phyloP scores from a whole-genome alignment of 2,797 vertebrate species.

The Naso thynnoides region DNA sequence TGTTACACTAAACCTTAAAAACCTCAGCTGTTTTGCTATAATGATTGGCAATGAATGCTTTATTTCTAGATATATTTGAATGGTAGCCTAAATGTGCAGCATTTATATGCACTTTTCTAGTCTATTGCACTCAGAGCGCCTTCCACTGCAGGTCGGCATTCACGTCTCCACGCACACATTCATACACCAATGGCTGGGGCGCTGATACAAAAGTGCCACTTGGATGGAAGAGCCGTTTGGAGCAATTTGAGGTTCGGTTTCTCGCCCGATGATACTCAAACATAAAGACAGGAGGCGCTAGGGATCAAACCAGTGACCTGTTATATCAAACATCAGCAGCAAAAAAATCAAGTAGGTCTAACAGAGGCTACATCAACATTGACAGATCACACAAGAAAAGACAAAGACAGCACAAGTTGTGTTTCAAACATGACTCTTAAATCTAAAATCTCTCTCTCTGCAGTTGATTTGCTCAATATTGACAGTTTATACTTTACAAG shows the following conservation, averaged over 20 bases:
- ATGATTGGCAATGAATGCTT: neutral
- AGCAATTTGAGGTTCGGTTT: too few relatives aligned
- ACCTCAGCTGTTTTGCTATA: neutral
- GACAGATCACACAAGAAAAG: neutral
- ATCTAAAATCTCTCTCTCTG: neutral
- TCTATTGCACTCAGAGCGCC: too few relatives aligned
- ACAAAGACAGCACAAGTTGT: neutral
- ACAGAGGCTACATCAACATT: neutral
- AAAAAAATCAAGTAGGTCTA: too few relatives aligned
- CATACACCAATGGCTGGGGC: too few relatives aligned
- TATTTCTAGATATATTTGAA: neutral
- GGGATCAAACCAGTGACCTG: neutral
- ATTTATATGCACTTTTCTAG: too few relatives aligned
- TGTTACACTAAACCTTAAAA: neutral
- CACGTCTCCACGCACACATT: too few relatives aligned
- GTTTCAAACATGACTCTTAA: neutral
- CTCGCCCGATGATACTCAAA: too few relatives aligned
- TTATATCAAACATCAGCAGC: neutral
- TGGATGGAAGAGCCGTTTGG: too few relatives aligned
- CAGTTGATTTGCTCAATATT: neutral
- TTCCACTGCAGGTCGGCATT: too few relatives aligned
- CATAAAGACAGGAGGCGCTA: too few relatives aligned
- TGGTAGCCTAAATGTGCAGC: too few relatives aligned
- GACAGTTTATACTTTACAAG: neutral
- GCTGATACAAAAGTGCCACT: too few relatives aligned